Evolutionary conservation across 2,888 invertebrate genomes (phyloP).

Genomic region (Dendrolimus houi): DNA sequence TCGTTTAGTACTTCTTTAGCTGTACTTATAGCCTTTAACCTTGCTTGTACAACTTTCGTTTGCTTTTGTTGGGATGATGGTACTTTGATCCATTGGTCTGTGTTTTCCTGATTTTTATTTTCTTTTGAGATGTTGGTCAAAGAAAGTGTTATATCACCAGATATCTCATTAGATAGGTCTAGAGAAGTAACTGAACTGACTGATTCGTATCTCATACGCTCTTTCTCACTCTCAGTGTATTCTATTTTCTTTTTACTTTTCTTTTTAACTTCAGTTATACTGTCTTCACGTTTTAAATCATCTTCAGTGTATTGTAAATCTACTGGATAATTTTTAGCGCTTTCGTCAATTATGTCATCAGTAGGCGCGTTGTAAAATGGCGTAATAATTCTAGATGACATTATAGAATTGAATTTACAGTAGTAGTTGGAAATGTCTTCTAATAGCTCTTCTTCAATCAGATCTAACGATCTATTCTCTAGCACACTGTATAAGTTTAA

Average conservation of each 20-base stretch:
- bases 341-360: constrained; percentile 73
- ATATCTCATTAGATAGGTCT: constrained; percentile 49
- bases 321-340: constrained; percentile 51
- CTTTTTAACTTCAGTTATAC: constrained; percentile 43
- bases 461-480: constrained; percentile 80
- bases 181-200: constrained; percentile 59
- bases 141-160: constrained; percentile 58
- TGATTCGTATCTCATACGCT: constrained; percentile 54
- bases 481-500: constrained; percentile 84
- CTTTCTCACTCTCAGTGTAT: constrained; percentile 63
- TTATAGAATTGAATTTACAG: constrained; percentile 73
- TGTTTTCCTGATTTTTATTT: constrained; percentile 38
- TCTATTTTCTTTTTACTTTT: constrained; percentile 66
- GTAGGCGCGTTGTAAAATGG: constrained; percentile 79
- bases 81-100: constrained; percentile 68
- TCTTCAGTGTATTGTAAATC: constrained; percentile 66
- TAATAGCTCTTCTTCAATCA: constrained; percentile 77
- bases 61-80: constrained; percentile 59
- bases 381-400: constrained; percentile 81
- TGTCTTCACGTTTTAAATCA: constrained; percentile 66
- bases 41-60: constrained; percentile 64
- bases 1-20: constrained; percentile 61
- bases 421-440: constrained; percentile 82
- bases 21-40: constrained; percentile 56
- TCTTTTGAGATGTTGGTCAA: constrained; percentile 48